Percentiles rank a stretch among this genome's conserved stretches.
Conservation (phyloP, 2,888 invertebrate genomes). For the Latrodectus hesperus region DNA sequence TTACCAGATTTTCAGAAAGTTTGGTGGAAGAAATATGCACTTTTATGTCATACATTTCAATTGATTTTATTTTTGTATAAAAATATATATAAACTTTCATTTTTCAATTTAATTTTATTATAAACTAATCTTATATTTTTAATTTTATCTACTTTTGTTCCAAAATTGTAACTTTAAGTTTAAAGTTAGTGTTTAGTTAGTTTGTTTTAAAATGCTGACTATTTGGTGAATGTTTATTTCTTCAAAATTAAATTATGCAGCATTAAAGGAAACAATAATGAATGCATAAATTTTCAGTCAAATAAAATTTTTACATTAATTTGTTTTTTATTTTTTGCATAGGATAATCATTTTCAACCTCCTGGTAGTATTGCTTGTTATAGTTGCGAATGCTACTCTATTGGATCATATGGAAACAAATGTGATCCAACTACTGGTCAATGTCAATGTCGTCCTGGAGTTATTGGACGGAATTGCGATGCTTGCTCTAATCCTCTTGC, state of each 20-base stretch:
- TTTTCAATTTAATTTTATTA: too few species aligned
- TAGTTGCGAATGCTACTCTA: conserved; percentile 92
- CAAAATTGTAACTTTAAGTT: too few species aligned
- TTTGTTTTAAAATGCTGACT: too few species aligned
- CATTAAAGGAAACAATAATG: neutral
- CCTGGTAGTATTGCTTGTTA: conserved; percentile 82
- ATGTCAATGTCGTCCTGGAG: conserved; percentile 90
- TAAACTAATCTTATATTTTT: too few species aligned
- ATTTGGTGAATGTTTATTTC: too few species aligned
- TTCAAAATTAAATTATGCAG: neutral
- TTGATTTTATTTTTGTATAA: too few species aligned
- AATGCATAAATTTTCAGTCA: neutral
- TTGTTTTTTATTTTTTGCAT: conserved; percentile 43
- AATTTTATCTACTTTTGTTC: too few species aligned
- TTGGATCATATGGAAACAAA: conserved; percentile 83
- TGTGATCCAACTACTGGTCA: conserved; percentile 89
- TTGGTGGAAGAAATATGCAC: too few species aligned
- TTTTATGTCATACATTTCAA: too few species aligned
- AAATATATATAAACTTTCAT: too few species aligned
- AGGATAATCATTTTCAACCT: conserved; percentile 91
- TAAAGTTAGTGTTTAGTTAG: too few species aligned
- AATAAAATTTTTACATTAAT: neutral
- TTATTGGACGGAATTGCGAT: conserved; percentile 94
- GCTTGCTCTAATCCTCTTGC: conserved; percentile 93
- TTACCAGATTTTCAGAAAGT: too few species aligned